Base-by-base conservation (phyloP, 2,797 vertebrate genomes). In the Myripristis jacobus region DNA sequence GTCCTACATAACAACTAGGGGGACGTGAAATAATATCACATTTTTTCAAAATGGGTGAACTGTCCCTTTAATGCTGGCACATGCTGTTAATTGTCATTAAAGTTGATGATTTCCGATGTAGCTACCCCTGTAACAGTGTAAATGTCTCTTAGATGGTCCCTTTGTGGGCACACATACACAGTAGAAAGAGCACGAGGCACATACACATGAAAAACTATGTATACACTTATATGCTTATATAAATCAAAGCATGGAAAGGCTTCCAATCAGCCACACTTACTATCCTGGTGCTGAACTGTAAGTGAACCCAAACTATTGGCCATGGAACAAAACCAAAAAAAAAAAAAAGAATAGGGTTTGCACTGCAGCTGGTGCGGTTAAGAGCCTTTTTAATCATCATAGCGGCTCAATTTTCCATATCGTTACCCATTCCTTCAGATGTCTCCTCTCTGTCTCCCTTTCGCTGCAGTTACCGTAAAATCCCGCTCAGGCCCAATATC, bases 211-310 rank as follows among this genome's bases (percentile, higher is more conserved):
- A n/a, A n/a, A n/a, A n/a, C n/a, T n/a, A 63, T 72, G 25, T 27
- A 73, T 41, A 43, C 47, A 47, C 50, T 60, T 59, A 22, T 57
- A 36, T 36, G 11, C 11, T 9, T 36, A 36, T 36, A 36, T 36
- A 36, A 36, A 36, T 36, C 34, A 6, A 36, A 36, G 41, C 53
- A 55, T 48, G 34, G 58, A 65, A 27, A 60, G 47, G 68, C 47
- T 59, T 76, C 75, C 70, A 73, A 79, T 77, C 66, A 77, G 77
- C 55, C 43, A 1, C 60, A 15, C 47, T 27, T 11, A 3, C 66
- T 13, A 16, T 53, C 38, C 57, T 9, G 25, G 48, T 57, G 52
- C 1, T 87, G 85, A 87, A 85, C 82, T 80, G 64, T 25, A 54
- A 70, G 52, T 70, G 67, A 83, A 81, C 84, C 41, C 43, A 59